These are phyloP conservation scores for Macquaria australasica DNA, from an alignment of 2,113 vertebrate genomes.

Conservation along the genomic window DNA sequence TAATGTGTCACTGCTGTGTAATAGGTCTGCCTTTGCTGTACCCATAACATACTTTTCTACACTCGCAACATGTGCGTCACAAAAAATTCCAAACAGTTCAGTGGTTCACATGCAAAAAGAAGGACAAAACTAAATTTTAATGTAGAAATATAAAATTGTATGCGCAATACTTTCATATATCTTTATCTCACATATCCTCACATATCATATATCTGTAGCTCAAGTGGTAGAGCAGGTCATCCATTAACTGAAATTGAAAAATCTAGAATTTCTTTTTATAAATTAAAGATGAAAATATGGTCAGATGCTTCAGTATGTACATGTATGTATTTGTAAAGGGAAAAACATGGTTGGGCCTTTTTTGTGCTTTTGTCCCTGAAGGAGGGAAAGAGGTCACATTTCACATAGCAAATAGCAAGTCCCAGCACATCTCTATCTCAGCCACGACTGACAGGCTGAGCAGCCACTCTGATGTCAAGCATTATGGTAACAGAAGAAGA, in stretches of 20 bases:
- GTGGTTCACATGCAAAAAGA: neutral
- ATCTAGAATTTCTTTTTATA: neutral
- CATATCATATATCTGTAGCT: neutral
- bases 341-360: neutral
- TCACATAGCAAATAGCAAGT: constrained; percentile 40
- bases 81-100: neutral
- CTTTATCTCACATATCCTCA: neutral
- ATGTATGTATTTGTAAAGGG: neutral
- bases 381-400: constrained; percentile 26
- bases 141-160: neutral
- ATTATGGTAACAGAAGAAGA: neutral
- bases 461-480: neutral
- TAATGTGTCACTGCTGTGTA: neutral
- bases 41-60: neutral
- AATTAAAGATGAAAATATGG: neutral
- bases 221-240: neutral
- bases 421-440: constrained; percentile 38
- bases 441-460: neutral
- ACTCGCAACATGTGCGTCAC: neutral
- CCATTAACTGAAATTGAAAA: too few species aligned
- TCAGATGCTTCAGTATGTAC: neutral
- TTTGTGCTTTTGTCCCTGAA: neutral
- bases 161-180: neutral
- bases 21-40: neutral
- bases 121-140: neutral